A percentile compares a stretch with the other conserved stretches of the same genome.
These are phyloP conservation scores for Fabriciana adippe DNA, from an alignment of 2,888 invertebrate species.

Conservation along the genomic window DNA sequence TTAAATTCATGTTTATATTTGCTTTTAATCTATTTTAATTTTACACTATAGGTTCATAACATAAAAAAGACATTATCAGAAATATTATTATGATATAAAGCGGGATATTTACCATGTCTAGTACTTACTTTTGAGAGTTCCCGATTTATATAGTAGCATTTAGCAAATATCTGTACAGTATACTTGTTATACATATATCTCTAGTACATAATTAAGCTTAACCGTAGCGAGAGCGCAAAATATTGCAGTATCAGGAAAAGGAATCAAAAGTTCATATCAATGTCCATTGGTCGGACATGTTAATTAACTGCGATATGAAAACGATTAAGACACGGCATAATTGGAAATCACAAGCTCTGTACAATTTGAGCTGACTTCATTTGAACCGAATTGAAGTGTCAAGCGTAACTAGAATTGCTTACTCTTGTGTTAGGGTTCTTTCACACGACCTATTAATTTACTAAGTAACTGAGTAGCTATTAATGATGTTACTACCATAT, in stretches of 20 bases:
- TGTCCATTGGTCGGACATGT: slow-evolving; percentile 37
- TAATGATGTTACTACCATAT: too few relatives aligned
- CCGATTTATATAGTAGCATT: too few relatives aligned
- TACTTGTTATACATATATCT: neutral
- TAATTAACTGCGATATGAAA: slow-evolving; percentile 38
- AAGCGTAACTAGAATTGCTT: slow-evolving; percentile 66
- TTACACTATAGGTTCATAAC: too few relatives aligned
- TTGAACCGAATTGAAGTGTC: slow-evolving; percentile 77
- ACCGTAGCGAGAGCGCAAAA: neutral
- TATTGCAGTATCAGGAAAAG: slow-evolving; percentile 7
- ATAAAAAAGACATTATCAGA: too few relatives aligned
- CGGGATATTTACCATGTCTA: neutral
- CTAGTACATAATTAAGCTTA: slow-evolving; percentile 1
- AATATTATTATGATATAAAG: too few relatives aligned
- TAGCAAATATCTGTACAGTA: too few relatives aligned
- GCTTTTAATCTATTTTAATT: too few relatives aligned
- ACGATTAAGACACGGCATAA: slow-evolving; percentile 33
- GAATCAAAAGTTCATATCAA: slow-evolving; percentile 32
- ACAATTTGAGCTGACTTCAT: slow-evolving; percentile 57
- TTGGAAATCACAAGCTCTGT: slow-evolving; percentile 42
- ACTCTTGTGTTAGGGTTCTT: slow-evolving; percentile 22
- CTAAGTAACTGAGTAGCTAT: neutral
- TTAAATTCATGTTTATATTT: too few relatives aligned
- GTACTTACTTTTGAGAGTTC: too few relatives aligned
- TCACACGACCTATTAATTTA: slow-evolving; percentile 5